These are phyloP conservation scores for Elymnias hypermnestra DNA, from an alignment of 1,140 invertebrate species.

Conservation along the genomic window DNA sequence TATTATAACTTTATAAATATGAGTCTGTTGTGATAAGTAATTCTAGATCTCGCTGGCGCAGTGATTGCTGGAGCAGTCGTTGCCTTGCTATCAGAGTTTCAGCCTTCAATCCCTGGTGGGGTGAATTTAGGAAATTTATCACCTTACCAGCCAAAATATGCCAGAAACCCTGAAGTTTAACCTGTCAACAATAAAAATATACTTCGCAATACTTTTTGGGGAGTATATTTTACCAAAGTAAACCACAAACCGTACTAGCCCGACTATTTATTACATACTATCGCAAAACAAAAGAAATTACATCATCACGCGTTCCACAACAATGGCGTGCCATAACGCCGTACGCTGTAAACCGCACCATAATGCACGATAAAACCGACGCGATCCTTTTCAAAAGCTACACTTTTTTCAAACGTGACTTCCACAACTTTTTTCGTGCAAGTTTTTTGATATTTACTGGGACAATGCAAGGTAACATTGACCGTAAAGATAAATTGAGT, in stretches of 20 bases:
- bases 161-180: no score
- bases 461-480: conserved; percentile 57
- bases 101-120: no score
- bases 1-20: no score
- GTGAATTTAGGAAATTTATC: no score
- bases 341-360: conserved; percentile 14
- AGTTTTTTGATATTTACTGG: conserved; percentile 33
- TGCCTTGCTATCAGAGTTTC: no score
- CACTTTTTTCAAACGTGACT: conserved; percentile 25
- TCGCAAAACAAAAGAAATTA: conserved; percentile 7
- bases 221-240: not conserved
- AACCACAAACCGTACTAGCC: no score
- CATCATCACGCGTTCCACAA: conserved; percentile 7
- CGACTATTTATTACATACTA: not conserved
- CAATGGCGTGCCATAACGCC: conserved; percentile 13
- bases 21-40: no score
- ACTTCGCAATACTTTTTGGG: no score
- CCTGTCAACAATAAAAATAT: no score
- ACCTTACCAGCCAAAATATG: no score
- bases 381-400: conserved; percentile 25
- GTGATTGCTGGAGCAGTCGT: no score
- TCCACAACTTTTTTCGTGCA: conserved; percentile 22
- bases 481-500: conserved; percentile 59
- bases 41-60: no score
- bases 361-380: conserved; percentile 21